Conservation (phyloP, 1,140 invertebrate species). For the Gonioctena quinquepunctata region DNA sequence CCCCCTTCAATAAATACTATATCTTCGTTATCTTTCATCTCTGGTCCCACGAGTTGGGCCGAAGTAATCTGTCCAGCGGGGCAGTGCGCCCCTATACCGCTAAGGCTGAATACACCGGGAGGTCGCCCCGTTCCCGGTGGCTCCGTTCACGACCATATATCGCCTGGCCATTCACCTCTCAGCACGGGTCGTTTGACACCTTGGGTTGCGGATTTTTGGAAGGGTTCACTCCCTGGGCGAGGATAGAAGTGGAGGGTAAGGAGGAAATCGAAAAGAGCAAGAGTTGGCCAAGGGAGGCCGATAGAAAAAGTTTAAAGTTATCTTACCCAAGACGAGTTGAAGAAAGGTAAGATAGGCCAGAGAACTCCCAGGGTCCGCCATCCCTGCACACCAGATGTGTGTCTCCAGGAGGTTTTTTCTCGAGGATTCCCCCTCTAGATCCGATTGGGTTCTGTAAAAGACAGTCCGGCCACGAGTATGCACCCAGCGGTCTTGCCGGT, state of each 20-base stretch:
- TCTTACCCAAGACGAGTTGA: neutral
- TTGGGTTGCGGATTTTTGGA: neutral
- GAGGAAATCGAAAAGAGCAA: neutral
- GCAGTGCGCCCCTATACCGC: neutral
- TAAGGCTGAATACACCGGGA: neutral
- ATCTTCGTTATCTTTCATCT: neutral
- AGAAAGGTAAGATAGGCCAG: neutral
- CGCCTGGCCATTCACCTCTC: neutral
- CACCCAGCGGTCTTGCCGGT: no score
- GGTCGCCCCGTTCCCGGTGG: neutral
- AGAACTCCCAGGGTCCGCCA: neutral
- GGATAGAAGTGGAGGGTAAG: neutral
- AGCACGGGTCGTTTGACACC: neutral
- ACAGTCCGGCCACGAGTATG: neutral
- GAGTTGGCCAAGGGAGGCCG: neutral
- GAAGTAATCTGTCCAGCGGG: neutral
- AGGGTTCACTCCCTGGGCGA: neutral
- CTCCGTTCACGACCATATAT: neutral
- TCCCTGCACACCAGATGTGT: constrained; percentile 2
- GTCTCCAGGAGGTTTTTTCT: no score
- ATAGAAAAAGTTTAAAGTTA: neutral
- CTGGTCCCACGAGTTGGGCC: neutral
- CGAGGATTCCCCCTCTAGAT: no score
- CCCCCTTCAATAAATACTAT: neutral
- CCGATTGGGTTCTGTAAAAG: neutral